These are phyloP conservation scores for Agrochola litura DNA, from an alignment of 2,888 invertebrate species.

Conservation along the genomic window DNA sequence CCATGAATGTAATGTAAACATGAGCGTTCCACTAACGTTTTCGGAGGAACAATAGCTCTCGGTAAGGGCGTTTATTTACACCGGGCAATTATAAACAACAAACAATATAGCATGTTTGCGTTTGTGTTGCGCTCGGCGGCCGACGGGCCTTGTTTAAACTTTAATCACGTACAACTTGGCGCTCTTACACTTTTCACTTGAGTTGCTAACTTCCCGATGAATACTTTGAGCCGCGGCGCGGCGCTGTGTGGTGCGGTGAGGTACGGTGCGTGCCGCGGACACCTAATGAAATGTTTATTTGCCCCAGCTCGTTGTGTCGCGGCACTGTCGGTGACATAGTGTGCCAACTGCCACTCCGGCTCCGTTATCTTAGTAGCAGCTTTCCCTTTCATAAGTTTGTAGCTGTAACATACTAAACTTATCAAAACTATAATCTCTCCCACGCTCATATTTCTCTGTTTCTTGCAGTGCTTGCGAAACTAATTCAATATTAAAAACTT, in stretches of 20 bases:
- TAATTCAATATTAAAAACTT: conserved; percentile 2
- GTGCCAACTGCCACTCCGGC: background rate
- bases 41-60: conserved; percentile 12
- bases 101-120: conserved; percentile 18
- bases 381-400: background rate
- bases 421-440: background rate
- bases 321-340: background rate
- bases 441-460: background rate
- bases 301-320: background rate
- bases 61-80: conserved; percentile 10
- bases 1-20: conserved; percentile 39
- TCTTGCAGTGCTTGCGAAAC: background rate
- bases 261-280: background rate
- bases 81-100: conserved; percentile 29
- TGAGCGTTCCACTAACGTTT: conserved; percentile 8
- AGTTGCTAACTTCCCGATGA: conserved; percentile 21
- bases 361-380: background rate
- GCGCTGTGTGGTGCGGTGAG: background rate
- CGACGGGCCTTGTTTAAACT: conserved; percentile 40
- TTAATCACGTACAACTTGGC: conserved; percentile 44
- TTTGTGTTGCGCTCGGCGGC: conserved; percentile 1
- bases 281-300: background rate
- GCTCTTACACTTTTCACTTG: conserved; percentile 34
- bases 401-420: background rate
- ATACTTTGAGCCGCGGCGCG: conserved; percentile 14